These are phyloP conservation scores for Nibea albiflora DNA, from an alignment of 2,113 vertebrate species.

Conservation along the genomic window DNA sequence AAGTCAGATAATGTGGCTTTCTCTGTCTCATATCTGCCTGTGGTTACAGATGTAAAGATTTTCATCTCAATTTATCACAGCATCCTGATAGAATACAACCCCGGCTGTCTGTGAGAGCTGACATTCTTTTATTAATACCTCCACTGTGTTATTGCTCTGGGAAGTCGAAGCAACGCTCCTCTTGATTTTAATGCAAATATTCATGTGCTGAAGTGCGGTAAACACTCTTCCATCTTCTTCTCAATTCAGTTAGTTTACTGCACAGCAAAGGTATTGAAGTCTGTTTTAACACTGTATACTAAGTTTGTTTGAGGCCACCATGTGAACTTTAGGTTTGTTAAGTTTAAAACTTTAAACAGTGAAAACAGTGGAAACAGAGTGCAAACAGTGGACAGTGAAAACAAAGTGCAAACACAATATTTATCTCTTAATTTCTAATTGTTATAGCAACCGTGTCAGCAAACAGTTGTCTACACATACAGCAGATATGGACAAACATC, in stretches of 20 bases:
- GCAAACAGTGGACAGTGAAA: background rate
- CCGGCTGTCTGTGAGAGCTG: background rate
- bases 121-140: background rate
- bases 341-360: no score
- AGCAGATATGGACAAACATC: no score
- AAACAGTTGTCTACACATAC: no score
- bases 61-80: background rate
- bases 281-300: background rate
- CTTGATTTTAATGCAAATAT: background rate
- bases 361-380: background rate
- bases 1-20: background rate
- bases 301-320: background rate
- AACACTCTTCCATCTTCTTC: background rate
- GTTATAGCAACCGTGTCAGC: no score
- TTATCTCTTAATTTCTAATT: no score
- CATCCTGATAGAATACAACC: slow-evolving; percentile 1
- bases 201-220: background rate
- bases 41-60: slow-evolving; percentile 6
- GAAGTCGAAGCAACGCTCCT: background rate
- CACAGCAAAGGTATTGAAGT: background rate
- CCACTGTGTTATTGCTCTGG: background rate
- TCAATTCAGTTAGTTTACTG: background rate
- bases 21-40: slow-evolving; percentile 17
- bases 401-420: background rate
- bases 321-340: background rate